Percentiles rank a stretch among this genome's conserved stretches.
These are phyloP conservation scores for Pycnomerus fuliginosus DNA, from an alignment of 2,888 invertebrate species.

Conservation along the genomic window DNA sequence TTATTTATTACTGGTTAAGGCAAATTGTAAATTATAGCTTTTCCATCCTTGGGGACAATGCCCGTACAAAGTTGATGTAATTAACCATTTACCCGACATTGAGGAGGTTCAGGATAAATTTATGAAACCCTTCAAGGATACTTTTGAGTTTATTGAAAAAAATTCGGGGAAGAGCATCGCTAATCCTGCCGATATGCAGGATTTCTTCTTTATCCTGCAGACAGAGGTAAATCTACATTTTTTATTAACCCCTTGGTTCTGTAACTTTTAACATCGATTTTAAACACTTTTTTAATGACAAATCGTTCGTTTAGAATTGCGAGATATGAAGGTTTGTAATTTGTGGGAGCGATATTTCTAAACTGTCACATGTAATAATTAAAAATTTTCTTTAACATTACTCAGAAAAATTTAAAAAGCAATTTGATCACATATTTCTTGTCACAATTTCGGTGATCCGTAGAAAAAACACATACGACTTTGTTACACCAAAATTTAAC, in stretches of 20 bases:
- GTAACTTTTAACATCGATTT: too few species aligned
- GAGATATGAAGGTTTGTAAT: too few species aligned
- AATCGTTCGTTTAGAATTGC: too few species aligned
- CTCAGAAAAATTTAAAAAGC: too few species aligned
- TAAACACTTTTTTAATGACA: not conserved
- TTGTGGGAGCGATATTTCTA: too few species aligned
- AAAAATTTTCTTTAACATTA: too few species aligned
- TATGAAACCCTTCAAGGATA: slow-evolving; percentile 31
- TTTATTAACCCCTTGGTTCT: not conserved
- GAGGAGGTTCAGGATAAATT: slow-evolving; percentile 28
- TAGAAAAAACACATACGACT: too few species aligned
- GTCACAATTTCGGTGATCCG: too few species aligned
- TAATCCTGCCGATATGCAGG: slow-evolving; percentile 31
- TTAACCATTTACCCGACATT: slow-evolving; percentile 23
- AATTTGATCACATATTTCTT: too few species aligned
- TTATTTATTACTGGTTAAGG: not conserved
- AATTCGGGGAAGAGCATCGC: slow-evolving; percentile 33
- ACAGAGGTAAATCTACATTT: slow-evolving; percentile 36
- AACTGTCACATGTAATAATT: too few species aligned
- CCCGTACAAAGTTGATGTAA: slow-evolving; percentile 20
- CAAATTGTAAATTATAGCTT: too few species aligned
- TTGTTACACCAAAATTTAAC: too few species aligned
- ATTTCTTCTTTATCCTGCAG: slow-evolving; percentile 36
- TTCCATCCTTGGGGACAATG: slow-evolving; percentile 32
- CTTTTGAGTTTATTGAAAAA: slow-evolving; percentile 30